phyloP scores from a whole-genome alignment of 2,888 invertebrate species.

The Meta bourneti region DNA sequence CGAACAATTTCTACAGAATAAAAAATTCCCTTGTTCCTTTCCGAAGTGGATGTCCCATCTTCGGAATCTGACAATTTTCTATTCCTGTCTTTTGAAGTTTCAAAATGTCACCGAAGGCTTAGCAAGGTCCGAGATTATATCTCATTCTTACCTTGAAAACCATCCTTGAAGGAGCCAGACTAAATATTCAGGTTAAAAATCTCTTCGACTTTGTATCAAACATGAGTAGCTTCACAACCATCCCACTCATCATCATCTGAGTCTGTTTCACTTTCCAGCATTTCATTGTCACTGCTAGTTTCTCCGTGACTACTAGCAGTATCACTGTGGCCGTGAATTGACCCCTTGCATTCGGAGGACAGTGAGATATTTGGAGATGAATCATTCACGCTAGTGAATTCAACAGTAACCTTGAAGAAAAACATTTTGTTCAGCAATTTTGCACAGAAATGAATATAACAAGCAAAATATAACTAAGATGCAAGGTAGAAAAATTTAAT shows the following conservation, averaged over 20 bases:
- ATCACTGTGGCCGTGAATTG: constrained; percentile 67
- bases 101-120: constrained; percentile 35
- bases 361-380: constrained; percentile 62
- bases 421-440: neutral
- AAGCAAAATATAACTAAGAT: neutral
- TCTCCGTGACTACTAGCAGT: constrained; percentile 74
- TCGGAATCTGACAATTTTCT: constrained; percentile 3
- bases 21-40: constrained; percentile 39
- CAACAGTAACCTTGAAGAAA: constrained; percentile 71
- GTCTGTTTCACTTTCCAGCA: constrained; percentile 72
- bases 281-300: constrained; percentile 75
- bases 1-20: constrained; percentile 24
- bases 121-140: constrained; percentile 8
- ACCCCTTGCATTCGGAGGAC: constrained; percentile 29
- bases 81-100: constrained; percentile 1
- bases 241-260: constrained; percentile 75
- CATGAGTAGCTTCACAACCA: constrained; percentile 72
- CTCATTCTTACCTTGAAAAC: constrained; percentile 35
- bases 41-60: neutral
- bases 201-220: constrained; percentile 54
- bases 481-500: neutral
- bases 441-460: neutral
- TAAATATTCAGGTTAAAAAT: constrained; percentile 55
- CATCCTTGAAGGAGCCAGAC: constrained; percentile 19
- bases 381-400: constrained; percentile 72